Evolutionary conservation across 2,113 vertebrate species (phyloP).

Genomic region (Peromyscus californicus): DNA sequence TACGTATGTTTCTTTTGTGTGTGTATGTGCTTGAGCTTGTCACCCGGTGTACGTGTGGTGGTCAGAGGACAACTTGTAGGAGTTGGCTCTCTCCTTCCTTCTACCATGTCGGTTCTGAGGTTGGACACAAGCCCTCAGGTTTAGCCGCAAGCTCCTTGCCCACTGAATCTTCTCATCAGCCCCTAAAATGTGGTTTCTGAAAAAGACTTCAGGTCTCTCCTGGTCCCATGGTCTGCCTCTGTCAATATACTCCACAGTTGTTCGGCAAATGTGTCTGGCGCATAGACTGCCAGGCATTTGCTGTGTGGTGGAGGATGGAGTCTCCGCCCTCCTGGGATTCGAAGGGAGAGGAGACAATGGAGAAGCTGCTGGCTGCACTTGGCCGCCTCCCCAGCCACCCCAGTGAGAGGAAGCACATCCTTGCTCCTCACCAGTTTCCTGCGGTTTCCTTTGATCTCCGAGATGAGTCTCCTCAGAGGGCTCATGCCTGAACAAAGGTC

Average conservation of each 20-base stretch:
- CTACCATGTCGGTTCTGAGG: background rate
- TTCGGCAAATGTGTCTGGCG: slow-evolving; percentile 9
- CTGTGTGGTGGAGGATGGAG: background rate
- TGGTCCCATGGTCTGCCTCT: background rate
- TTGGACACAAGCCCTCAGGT: no score
- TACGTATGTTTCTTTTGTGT: background rate
- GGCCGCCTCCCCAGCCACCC: background rate
- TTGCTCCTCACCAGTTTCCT: slow-evolving; percentile 49
- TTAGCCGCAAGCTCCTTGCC: no score
- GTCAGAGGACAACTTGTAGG: background rate
- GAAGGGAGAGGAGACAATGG: background rate
- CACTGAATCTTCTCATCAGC: background rate
- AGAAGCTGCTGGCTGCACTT: background rate
- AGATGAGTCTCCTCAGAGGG: slow-evolving; percentile 27
- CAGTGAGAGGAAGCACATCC: background rate
- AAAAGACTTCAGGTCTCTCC: background rate
- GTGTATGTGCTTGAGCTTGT: background rate
- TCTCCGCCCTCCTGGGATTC: slow-evolving; percentile 8
- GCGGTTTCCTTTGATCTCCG: slow-evolving; percentile 50
- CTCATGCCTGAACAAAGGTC: slow-evolving; percentile 11
- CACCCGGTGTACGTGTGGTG: background rate
- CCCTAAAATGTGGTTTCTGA: slow-evolving; percentile 10
- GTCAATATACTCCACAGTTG: background rate
- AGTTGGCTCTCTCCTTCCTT: background rate
- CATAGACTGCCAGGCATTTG: background rate